A percentile compares a stretch with the other conserved stretches of the same genome.
These are phyloP conservation scores for Sebastes cheni DNA, from an alignment of 2,797 vertebrate species.

Conservation along the genomic window DNA sequence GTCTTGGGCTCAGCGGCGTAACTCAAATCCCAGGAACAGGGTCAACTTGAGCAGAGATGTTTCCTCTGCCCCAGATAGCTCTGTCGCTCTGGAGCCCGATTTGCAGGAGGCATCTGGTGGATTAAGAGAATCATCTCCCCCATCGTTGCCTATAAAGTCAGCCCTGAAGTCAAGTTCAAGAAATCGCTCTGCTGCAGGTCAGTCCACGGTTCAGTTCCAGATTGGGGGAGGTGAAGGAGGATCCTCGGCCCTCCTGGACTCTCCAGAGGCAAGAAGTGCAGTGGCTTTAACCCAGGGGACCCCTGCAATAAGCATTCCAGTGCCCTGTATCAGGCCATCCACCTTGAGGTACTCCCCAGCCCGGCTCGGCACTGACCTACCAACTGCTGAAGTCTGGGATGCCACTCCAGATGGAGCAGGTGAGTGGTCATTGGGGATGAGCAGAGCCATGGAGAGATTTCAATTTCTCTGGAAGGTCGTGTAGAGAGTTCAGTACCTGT, in stretches of 20 bases:
- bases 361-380: slow-evolving; percentile 65
- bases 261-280: slow-evolving; percentile 66
- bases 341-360: slow-evolving; percentile 79
- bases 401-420: slow-evolving; percentile 68
- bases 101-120: slow-evolving; percentile 53
- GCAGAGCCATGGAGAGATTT: neutral
- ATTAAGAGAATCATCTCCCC: slow-evolving; percentile 56
- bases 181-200: slow-evolving; percentile 59
- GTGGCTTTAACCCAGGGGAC: slow-evolving; percentile 66
- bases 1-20: slow-evolving; percentile 81
- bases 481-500: neutral
- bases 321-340: slow-evolving; percentile 67
- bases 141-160: slow-evolving; percentile 80
- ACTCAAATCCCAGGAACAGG: slow-evolving; percentile 81
- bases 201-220: slow-evolving; percentile 75
- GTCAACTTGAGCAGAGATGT: slow-evolving; percentile 69
- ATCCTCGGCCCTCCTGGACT: slow-evolving; percentile 38
- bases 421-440: slow-evolving; percentile 43
- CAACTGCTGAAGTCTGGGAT: slow-evolving; percentile 75
- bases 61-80: slow-evolving; percentile 71
- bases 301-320: slow-evolving; percentile 73
- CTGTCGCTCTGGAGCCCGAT: slow-evolving; percentile 56
- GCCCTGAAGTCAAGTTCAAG: slow-evolving; percentile 83
- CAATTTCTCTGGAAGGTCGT: neutral
- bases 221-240: slow-evolving; percentile 62